Evolutionary conservation across 1,140 invertebrate genomes (phyloP).

Genomic region (Kradibia gibbosae): DNA sequence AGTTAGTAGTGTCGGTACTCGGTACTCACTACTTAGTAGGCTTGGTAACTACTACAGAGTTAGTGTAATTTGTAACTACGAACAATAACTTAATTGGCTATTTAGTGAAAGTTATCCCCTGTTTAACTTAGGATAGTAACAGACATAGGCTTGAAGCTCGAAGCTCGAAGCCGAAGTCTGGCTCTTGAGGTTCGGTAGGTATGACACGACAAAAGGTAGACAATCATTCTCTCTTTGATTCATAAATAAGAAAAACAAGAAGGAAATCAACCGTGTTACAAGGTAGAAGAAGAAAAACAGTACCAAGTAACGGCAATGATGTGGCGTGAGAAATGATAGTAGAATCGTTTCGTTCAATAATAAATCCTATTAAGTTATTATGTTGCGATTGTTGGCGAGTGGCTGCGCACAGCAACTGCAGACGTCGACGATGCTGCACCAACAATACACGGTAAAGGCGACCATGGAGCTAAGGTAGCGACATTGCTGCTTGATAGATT

Average conservation of each 20-base stretch:
- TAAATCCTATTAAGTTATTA: conserved; percentile 5
- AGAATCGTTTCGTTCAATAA: not conserved
- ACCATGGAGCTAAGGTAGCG: not conserved
- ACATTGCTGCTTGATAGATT: conserved; percentile 51
- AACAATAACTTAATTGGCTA: too few species aligned
- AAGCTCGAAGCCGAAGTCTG: too few species aligned
- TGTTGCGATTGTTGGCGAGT: not conserved
- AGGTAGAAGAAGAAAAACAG: not conserved
- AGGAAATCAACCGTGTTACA: too few species aligned
- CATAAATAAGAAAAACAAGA: not conserved
- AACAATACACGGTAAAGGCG: conserved; percentile 21
- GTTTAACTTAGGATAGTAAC: too few species aligned
- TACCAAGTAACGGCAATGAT: not conserved
- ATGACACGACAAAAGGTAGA: not conserved
- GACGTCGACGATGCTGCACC: not conserved
- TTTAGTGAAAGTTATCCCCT: too few species aligned
- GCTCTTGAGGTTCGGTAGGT: not conserved
- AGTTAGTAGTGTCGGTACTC: too few species aligned
- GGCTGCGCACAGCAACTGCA: not conserved
- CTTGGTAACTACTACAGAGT: too few species aligned
- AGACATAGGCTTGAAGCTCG: too few species aligned
- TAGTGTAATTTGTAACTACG: too few species aligned
- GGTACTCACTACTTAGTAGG: too few species aligned
- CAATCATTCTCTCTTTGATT: not conserved
- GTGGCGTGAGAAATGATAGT: not conserved